Evolutionary conservation across 2,888 invertebrate species (phyloP), one percentile per base, ranked within the genome.

Genomic region (Ophion obscuratus): DNA sequence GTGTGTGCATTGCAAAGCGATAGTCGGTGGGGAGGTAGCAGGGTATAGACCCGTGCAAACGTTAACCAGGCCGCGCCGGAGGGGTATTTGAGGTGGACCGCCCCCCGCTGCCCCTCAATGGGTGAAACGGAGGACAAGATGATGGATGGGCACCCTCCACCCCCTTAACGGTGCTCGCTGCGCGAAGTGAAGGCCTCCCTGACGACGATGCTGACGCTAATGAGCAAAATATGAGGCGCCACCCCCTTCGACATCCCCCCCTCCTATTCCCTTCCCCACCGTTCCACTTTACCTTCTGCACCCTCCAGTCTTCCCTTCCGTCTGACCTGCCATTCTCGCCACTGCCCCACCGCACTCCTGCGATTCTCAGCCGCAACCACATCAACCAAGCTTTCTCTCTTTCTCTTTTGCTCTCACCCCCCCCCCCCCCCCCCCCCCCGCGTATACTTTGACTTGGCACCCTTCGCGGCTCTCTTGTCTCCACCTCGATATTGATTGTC

Each of bases 201-300:
- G 91, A 92, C 92, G 92, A 92, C 92, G 92, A 91, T 91, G 93
- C 93, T 92, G 92, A 93, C 93, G 93, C 94, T 94, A 94, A 93
- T 94, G 94, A 94, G 94, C 93, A 93, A 94, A 94, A 94, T 93
- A 93, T 93, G 93, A 93, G 93, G 93, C 93, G 92, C 92, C 92
- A 92, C 90, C 91, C 91, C 92, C 90, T 89, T 88, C 86, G 81
- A 77, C 78, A 79, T 81, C 83, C 81, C 86, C 78, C 73, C 81
- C 86, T 74, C 81, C 86, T 73, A 11, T 81, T 85, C 84, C 24
- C 79, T 64, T 86, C 77, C 79, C 77, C 85, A 47, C 81, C 74
- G 61, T 80, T 76, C 85, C 61, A 85, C 86, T 82, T 73, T 86
- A 31, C 81, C 70, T 62, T 59, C 68, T 84, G 68, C 83, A 74